A percentile compares a stretch with the other conserved stretches of the same genome.
These are phyloP conservation scores for Pangasius djambal DNA, from an alignment of 2,797 vertebrate species.

Conservation along the genomic window DNA sequence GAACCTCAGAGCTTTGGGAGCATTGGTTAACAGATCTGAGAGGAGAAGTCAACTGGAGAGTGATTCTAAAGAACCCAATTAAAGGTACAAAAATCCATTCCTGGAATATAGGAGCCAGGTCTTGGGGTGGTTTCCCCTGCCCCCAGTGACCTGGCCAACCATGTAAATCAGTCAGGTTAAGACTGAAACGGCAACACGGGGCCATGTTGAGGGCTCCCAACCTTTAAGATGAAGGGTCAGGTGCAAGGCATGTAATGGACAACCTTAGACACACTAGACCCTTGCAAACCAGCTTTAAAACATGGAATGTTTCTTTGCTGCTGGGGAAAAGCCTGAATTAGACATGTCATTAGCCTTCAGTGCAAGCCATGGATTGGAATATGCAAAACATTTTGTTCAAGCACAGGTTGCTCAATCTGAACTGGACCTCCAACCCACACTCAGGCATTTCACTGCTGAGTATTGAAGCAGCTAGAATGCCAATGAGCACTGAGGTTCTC, in stretches of 20 bases:
- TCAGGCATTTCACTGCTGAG: background rate
- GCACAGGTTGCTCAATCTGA: background rate
- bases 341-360: background rate
- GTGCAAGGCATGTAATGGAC: background rate
- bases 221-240: background rate
- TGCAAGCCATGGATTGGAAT: background rate
- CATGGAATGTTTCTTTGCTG: background rate
- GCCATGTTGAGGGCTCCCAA: background rate
- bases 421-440: background rate
- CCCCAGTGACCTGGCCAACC: background rate
- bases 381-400: background rate
- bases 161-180: background rate
- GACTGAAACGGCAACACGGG: background rate
- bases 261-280: background rate
- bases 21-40: background rate
- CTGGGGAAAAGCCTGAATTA: background rate
- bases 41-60: background rate
- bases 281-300: background rate
- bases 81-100: background rate
- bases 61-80: background rate
- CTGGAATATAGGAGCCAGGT: background rate
- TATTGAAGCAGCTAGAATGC: background rate
- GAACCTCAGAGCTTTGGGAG: background rate
- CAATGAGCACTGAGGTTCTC: background rate
- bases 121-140: background rate